Percentiles rank a stretch among this genome's conserved stretches.
These are phyloP conservation scores for Chamaea fasciata DNA, from an alignment of 2,113 vertebrate genomes.

Conservation along the genomic window DNA sequence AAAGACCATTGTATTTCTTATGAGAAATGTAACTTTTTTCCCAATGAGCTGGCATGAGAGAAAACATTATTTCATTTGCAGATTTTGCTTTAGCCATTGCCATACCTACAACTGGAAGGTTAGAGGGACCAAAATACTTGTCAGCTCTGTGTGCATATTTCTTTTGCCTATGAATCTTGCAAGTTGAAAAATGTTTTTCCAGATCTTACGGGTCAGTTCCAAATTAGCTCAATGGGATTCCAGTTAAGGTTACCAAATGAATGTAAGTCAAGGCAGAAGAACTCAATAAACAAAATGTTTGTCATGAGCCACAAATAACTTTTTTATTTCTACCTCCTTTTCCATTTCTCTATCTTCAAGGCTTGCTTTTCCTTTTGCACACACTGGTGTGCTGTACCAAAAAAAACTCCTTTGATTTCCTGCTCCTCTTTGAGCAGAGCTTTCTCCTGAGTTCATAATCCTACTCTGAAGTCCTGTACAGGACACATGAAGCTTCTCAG, in stretches of 20 bases:
- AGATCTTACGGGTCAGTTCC: background rate
- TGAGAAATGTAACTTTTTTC: background rate
- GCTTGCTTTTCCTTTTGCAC: background rate
- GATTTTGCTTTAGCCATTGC: background rate
- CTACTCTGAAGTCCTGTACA: background rate
- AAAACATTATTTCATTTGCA: background rate
- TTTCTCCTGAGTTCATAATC: background rate
- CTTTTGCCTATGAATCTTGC: background rate
- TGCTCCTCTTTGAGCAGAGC: background rate
- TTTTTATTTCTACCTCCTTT: background rate
- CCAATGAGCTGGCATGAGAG: background rate
- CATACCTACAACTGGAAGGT: background rate
- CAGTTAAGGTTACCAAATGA: background rate
- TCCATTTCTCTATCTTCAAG: background rate
- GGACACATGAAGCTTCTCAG: background rate
- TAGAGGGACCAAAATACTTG: background rate
- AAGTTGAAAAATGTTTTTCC: background rate
- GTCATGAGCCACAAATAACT: background rate
- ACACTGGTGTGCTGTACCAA: background rate
- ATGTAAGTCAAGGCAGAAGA: background rate
- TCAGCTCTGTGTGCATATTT: accelerated
- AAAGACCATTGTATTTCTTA: background rate
- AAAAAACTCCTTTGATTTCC: background rate
- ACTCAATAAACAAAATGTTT: background rate
- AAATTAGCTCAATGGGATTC: background rate